These are phyloP conservation scores for Hippoglossus hippoglossus DNA, from an alignment of 2,797 vertebrate genomes.

Conservation along the genomic window DNA sequence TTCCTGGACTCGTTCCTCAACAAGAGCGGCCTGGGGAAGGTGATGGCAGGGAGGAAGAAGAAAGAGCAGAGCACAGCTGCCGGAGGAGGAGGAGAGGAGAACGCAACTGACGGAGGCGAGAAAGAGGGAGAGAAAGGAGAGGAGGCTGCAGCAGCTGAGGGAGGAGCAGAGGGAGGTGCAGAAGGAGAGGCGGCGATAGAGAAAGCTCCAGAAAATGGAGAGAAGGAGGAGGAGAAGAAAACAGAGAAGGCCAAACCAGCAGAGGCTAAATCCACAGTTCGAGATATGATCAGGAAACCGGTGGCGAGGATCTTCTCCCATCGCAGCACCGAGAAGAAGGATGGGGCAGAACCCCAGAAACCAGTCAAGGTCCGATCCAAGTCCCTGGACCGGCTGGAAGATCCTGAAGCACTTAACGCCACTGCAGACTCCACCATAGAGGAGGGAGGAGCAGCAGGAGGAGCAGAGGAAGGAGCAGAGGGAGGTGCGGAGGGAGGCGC, in stretches of 20 bases:
- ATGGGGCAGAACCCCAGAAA: conserved; percentile 72
- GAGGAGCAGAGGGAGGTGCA: conserved; percentile 64
- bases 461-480: conserved; percentile 41
- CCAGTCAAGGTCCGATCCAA: conserved; percentile 79
- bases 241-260: conserved; percentile 76
- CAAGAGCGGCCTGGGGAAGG: conserved; percentile 87
- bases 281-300: conserved; percentile 85
- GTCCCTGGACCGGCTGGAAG: conserved; percentile 85
- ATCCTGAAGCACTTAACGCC: conserved; percentile 78
- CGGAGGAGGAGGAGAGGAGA: conserved; percentile 66
- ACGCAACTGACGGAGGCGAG: conserved; percentile 50
- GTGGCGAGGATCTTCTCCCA: conserved; percentile 87
- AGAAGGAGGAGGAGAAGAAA: conserved; percentile 83
- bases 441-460: conserved; percentile 51
- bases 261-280: conserved; percentile 81
- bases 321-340: conserved; percentile 86
- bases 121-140: conserved; percentile 75
- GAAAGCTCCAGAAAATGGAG: conserved; percentile 76
- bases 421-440: conserved; percentile 71
- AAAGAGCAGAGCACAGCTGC: conserved; percentile 72
- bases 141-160: conserved; percentile 57
- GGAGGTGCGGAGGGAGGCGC: conserved; percentile 37
- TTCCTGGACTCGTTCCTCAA: conserved; percentile 87
- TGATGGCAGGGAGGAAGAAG: conserved; percentile 86
- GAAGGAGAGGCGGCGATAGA: conserved; percentile 73